phyloP scores from a whole-genome alignment of 1,140 invertebrate species.

The Amyelois transitella region DNA sequence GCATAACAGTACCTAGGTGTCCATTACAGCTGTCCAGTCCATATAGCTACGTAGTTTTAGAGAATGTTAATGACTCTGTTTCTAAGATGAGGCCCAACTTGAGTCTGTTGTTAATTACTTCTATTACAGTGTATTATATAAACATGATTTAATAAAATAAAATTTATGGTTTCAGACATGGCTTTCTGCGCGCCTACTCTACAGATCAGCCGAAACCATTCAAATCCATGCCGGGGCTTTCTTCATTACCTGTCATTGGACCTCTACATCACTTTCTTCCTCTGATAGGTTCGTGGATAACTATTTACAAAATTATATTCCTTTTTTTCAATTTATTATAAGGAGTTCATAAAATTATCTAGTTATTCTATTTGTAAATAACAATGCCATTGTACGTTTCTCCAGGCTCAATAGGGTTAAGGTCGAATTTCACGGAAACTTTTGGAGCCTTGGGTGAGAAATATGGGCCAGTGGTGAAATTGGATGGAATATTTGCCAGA shows the following conservation, averaged over 20 bases:
- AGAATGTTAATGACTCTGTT: too few species aligned
- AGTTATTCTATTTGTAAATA: too few species aligned
- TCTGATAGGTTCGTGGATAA: conserved; percentile 29
- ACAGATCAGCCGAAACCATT: conserved; percentile 28
- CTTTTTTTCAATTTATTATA: background rate
- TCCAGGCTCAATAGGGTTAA: conserved; percentile 40
- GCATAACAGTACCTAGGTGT: too few species aligned
- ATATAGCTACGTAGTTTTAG: too few species aligned
- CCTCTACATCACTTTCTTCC: conserved; percentile 49
- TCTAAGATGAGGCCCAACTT: too few species aligned
- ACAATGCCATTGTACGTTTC: too few species aligned
- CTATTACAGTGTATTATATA: background rate
- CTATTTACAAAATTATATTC: background rate
- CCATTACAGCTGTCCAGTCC: too few species aligned
- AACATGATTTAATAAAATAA: background rate
- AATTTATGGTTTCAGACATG: background rate
- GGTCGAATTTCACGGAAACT: conserved; percentile 34
- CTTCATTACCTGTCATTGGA: conserved; percentile 45
- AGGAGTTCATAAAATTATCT: too few species aligned
- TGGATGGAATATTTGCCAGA: conserved; percentile 40
- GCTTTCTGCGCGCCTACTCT: conserved; percentile 5
- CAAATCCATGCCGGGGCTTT: conserved; percentile 45
- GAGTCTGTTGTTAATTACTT: too few species aligned
- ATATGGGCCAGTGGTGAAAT: conserved; percentile 41
- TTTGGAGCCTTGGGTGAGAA: conserved; percentile 28